Percentiles rank a stretch among this genome's conserved stretches.
These are phyloP conservation scores for Channa argus DNA, from an alignment of 2,113 vertebrate genomes.

Conservation along the genomic window DNA sequence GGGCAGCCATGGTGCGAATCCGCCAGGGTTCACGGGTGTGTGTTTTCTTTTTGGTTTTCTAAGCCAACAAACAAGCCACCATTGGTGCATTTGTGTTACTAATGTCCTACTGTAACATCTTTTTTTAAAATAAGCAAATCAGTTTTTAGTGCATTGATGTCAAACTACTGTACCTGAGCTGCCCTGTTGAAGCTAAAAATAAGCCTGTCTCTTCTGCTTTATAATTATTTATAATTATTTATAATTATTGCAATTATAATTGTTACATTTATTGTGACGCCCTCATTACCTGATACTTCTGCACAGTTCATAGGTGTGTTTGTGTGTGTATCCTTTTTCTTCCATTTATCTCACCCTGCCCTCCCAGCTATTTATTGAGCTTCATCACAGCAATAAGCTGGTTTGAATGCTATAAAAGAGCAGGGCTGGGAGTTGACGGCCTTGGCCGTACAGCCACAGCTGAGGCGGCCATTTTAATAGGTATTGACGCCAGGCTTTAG, in stretches of 20 bases:
- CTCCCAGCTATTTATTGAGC: slow-evolving; percentile 8
- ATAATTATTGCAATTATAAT: too few species aligned
- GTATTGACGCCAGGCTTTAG: slow-evolving; percentile 76
- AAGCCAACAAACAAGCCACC: background rate
- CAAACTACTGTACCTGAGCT: too few species aligned
- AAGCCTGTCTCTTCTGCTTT: too few species aligned
- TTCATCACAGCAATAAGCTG: slow-evolving; percentile 46
- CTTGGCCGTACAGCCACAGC: slow-evolving; percentile 34
- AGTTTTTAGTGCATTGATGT: too few species aligned
- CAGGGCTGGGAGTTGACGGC: slow-evolving; percentile 37
- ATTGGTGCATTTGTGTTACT: background rate
- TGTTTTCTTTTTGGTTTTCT: slow-evolving; percentile 5
- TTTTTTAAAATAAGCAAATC: background rate
- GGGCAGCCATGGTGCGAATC: background rate
- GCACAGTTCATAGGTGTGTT: background rate
- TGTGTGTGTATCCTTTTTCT: background rate
- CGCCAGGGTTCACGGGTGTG: slow-evolving; percentile 9
- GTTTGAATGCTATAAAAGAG: slow-evolving; percentile 52
- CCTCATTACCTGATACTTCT: background rate
- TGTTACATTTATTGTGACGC: background rate
- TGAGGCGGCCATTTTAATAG: slow-evolving; percentile 73
- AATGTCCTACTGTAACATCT: background rate
- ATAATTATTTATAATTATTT: too few species aligned
- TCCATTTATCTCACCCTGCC: slow-evolving; percentile 1
- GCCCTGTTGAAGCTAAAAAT: too few species aligned